Conservation (phyloP, 37 sponge, comb jelly and placozoan genomes). For the Beroe ovata region DNA sequence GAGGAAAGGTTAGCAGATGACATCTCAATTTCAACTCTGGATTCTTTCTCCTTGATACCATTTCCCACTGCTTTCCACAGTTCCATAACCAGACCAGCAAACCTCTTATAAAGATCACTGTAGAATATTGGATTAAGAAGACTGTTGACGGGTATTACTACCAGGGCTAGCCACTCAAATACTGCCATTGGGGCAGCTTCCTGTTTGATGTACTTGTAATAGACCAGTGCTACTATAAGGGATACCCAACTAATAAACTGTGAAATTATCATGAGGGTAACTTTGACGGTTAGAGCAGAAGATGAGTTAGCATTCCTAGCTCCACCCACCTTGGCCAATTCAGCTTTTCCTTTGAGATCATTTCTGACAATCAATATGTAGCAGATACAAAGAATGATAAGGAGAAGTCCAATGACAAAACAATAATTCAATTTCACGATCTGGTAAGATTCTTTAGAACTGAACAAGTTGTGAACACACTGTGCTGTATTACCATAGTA, state of each 20-base stretch:
- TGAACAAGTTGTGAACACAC: conserved; percentile 6
- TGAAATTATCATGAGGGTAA: not conserved
- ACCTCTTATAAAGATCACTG: not conserved
- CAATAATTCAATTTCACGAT: not conserved
- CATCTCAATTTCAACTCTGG: too few relatives aligned
- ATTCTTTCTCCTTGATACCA: too few relatives aligned
- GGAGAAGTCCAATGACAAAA: not conserved
- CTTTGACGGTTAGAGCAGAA: not conserved
- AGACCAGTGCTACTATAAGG: not conserved
- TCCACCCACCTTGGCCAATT: too few relatives aligned
- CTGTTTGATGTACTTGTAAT: not conserved
- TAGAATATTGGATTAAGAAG: conserved; percentile 16
- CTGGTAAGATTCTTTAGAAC: not conserved
- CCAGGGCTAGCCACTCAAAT: not conserved
- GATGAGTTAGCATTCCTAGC: not conserved
- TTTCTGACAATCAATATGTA: not conserved
- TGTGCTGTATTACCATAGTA: conserved; percentile 3
- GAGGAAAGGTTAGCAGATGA: too few relatives aligned
- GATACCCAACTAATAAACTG: conserved; percentile 1
- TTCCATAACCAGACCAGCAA: too few relatives aligned
- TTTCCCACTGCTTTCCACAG: too few relatives aligned
- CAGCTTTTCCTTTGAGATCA: too few relatives aligned
- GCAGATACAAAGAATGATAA: not conserved
- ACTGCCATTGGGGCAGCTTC: not conserved
- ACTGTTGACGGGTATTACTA: not conserved